Base-by-base conservation (phyloP, 2,888 invertebrate genomes). In the Plemyria rubiginata region DNA sequence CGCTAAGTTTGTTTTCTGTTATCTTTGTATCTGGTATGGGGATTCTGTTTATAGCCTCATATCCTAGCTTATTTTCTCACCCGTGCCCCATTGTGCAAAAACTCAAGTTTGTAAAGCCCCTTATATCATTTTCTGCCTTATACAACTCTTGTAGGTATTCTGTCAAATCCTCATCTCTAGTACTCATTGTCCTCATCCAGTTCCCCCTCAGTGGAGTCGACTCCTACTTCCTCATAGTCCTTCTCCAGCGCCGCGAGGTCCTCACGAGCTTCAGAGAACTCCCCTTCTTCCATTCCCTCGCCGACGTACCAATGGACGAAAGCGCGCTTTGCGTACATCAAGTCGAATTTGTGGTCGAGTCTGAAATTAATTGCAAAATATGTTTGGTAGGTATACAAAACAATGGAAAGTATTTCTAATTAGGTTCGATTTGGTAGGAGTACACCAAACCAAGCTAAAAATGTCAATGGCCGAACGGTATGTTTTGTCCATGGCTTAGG, bases 251-350 rank as follows among this genome's bases (percentile, higher is more conserved):
- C 96, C 0, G 95, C 96, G 68, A 98, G 92, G 90, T 98, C 97
- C 83, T 98, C 97, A 5, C 98, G 94, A 0, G 97, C 97, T 78
- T 98, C 98, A 0, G 96, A 95, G 88, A 97, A 98, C 85, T 98
- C 96, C 49, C 96, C 96, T 84, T 97, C 97, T 80, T 96, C 96
- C 96, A 98, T 97, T 68, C 97, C 97, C 84, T 97, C 97, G 6
- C 96, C 96, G 0, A 96, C 96, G 82, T 97, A 96, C 99, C 99
- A 99, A 89, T 99, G 98, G 15, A 99, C 98, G 85, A 99, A 99
- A 4, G 98, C 98, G 66, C 98, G 95, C 89, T 98, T 98, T 43
- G 98, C 97, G 90, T 98, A 99, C 98, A 99, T 98, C 77, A 99
- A 90, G 89, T 99, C 98, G 85, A 99, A 98, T 86, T 99, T 99